These are phyloP conservation scores for Odontomyia ornata DNA, from an alignment of 2,888 invertebrate genomes.

Conservation along the genomic window DNA sequence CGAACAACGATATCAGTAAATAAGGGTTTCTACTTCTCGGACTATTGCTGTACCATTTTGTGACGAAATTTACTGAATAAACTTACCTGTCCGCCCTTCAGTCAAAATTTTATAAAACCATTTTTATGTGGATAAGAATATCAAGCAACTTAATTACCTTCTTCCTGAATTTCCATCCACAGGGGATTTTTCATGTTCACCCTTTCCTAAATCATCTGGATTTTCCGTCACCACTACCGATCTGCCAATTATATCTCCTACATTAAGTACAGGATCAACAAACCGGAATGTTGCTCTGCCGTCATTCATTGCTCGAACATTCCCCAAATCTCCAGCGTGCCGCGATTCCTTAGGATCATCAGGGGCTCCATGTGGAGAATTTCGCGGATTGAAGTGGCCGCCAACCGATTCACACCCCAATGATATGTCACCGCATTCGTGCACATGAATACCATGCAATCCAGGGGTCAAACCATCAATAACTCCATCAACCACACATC, in stretches of 20 bases:
- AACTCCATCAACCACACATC: conserved; percentile 83
- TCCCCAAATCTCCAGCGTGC: conserved; percentile 75
- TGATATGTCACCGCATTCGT: conserved; percentile 80
- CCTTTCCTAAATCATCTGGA: conserved; percentile 71
- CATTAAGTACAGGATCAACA: conserved; percentile 70
- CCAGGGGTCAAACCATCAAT: conserved; percentile 80
- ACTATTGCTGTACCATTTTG: no score
- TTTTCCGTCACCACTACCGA: conserved; percentile 77
- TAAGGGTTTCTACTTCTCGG: no score
- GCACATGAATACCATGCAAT: conserved; percentile 66
- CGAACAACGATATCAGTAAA: no score
- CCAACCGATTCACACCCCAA: conserved; percentile 69
- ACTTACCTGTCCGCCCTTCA: no score
- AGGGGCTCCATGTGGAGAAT: conserved; percentile 66
- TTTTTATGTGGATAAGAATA: no score
- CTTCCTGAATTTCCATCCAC: conserved; percentile 72
- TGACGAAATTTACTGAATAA: no score
- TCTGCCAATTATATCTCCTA: conserved; percentile 80
- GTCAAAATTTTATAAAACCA: not conserved
- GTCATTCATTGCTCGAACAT: conserved; percentile 68
- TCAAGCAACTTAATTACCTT: conserved; percentile 62
- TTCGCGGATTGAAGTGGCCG: conserved; percentile 69
- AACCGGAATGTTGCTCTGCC: conserved; percentile 75
- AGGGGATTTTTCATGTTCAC: conserved; percentile 65
- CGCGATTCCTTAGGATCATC: conserved; percentile 62